Conservation (phyloP, 1,140 invertebrate genomes). For the Maconellicoccus hirsutus region DNA sequence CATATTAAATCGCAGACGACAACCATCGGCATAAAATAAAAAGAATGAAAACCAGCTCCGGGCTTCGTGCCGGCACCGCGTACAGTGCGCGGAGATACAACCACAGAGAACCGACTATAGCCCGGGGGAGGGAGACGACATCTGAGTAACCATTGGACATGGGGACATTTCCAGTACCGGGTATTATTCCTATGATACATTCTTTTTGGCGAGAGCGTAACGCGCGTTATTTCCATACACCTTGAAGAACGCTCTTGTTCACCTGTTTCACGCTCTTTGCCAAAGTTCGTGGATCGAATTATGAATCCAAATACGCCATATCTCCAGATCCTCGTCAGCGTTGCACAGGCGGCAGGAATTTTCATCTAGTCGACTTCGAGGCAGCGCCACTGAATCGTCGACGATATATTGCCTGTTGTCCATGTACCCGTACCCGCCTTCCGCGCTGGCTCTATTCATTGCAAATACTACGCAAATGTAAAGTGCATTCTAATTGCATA, state of each 20-base stretch:
- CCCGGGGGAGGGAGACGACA: no score
- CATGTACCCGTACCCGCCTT: neutral
- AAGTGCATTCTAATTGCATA: constrained; percentile 19
- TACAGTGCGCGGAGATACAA: no score
- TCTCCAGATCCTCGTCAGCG: no score
- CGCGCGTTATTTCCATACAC: constrained; percentile 17
- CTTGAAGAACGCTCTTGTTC: neutral
- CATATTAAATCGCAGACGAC: constrained; percentile 21
- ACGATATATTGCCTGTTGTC: no score
- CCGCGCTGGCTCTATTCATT: neutral
- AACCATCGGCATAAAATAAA: constrained; percentile 19
- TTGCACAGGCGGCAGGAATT: no score
- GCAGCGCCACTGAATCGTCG: no score
- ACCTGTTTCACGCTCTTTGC: no score
- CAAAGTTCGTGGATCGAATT: no score
- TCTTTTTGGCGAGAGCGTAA: neutral
- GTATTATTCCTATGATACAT: neutral
- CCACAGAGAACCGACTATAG: neutral
- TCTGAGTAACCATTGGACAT: neutral
- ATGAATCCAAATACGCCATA: no score
- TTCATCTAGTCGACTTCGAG: no score
- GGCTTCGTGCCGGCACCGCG: no score
- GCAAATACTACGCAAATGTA: constrained; percentile 10
- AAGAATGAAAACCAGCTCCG: constrained; percentile 1
- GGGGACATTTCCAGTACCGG: constrained; percentile 1